These are phyloP conservation scores for Gryon sp. DNA, from an alignment of 1,140 invertebrate species.

Conservation along the genomic window DNA sequence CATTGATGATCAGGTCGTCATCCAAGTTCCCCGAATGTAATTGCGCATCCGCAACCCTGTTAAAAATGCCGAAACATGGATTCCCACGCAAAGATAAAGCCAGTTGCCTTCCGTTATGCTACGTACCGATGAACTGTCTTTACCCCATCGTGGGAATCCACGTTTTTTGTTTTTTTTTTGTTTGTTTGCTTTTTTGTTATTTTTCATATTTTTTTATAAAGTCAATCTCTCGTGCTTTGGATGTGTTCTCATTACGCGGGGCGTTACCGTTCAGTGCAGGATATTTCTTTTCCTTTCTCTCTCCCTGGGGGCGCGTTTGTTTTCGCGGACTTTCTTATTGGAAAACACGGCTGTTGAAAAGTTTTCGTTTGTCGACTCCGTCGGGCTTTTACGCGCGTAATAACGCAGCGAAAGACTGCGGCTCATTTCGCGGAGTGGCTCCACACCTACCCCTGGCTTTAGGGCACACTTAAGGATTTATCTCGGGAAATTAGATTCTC, in stretches of 20 bases:
- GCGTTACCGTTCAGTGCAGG: constrained; percentile 58
- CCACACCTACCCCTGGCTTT: constrained; percentile 68
- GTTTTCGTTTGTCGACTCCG: constrained; percentile 32
- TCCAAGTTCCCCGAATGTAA: constrained; percentile 45
- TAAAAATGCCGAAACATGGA: constrained; percentile 52
- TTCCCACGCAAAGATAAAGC: constrained; percentile 43
- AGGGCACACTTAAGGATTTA: constrained; percentile 78
- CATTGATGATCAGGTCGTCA: constrained; percentile 60
- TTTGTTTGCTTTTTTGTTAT: too few relatives aligned
- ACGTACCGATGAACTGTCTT: neutral
- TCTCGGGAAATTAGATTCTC: constrained; percentile 80
- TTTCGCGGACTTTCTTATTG: constrained; percentile 23
- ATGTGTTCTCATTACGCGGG: constrained; percentile 47
- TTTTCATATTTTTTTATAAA: too few relatives aligned
- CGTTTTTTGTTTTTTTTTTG: too few relatives aligned
- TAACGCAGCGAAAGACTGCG: constrained; percentile 45
- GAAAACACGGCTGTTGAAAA: constrained; percentile 18
- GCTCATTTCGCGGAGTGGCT: constrained; percentile 69
- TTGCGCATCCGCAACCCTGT: constrained; percentile 46
- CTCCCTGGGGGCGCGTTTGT: neutral
- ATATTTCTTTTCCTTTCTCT: constrained; percentile 62
- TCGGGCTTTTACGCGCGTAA: constrained; percentile 28
- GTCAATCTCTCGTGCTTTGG: constrained; percentile 34
- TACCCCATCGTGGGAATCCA: constrained; percentile 22
- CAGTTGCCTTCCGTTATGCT: too few relatives aligned